Conservation (phyloP, 2,888 invertebrate species). For the Notocelia uddmanniana region DNA sequence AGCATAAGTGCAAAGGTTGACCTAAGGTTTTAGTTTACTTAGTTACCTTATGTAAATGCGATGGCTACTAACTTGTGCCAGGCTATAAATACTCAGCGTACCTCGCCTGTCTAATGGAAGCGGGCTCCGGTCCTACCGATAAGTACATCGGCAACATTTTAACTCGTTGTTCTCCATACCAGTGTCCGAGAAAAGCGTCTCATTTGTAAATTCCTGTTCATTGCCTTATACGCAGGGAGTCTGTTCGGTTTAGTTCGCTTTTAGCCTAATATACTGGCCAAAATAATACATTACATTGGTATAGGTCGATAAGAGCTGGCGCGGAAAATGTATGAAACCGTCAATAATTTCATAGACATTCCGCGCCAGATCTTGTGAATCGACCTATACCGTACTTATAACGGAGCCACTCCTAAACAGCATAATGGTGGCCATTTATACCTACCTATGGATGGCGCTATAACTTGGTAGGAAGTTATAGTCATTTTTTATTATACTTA, state of each 20-base stretch:
- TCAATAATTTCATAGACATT: no score
- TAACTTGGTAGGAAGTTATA: slow-evolving; percentile 4
- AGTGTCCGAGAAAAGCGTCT: slow-evolving; percentile 32
- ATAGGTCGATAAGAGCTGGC: no score
- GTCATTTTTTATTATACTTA: background rate
- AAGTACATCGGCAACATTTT: slow-evolving; percentile 36
- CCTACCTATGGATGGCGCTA: background rate
- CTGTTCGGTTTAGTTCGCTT: slow-evolving; percentile 23
- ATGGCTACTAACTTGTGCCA: slow-evolving; percentile 31
- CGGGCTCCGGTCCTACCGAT: slow-evolving; percentile 25
- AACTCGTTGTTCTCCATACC: slow-evolving; percentile 42
- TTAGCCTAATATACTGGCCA: slow-evolving; percentile 24
- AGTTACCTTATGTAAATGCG: slow-evolving; percentile 29
- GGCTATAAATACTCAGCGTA: slow-evolving; percentile 33
- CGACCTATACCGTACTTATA: slow-evolving; percentile 14
- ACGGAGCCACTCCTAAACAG: background rate
- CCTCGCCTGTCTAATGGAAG: slow-evolving; percentile 26
- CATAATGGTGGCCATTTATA: background rate
- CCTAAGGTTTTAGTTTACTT: slow-evolving; percentile 14
- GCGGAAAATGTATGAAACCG: no score
- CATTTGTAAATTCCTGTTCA: slow-evolving; percentile 39
- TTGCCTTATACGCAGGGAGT: slow-evolving; percentile 34
- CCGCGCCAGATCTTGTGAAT: no score
- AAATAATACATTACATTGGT: no score
- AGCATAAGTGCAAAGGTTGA: slow-evolving; percentile 11